Evolutionary conservation across 1,140 invertebrate species (phyloP), one percentile per base, ranked within the genome.

Genomic region (Notospermus geniculatus): DNA sequence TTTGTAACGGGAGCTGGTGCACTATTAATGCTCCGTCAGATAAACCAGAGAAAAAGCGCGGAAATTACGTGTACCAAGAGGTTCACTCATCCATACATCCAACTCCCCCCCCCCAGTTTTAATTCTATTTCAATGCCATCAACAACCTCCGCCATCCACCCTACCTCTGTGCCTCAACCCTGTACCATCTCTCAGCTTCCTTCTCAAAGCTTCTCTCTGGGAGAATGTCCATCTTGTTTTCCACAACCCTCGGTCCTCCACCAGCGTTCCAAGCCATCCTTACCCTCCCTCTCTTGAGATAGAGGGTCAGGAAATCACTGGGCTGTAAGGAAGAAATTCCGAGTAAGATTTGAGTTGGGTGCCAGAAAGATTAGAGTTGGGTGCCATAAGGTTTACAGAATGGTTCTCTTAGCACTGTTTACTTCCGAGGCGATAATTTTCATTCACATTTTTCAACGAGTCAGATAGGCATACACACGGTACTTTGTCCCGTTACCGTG

Each of bases 201-300:
- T 66, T 59, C 19, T 83, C 81, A 11, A 84, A 79, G 60, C 86
- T 81, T 25, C 86, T 84, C 29, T 83, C 86, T 70, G 63, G 85
- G 69, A 69, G 83, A 61, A 84, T 85, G 71, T 69, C 68, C 30
- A 81, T 68, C 1, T 63, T 56, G 80, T 92, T 89, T 54, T 69
- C 64, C 9, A 83, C 71, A 11, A 70, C 60, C 1, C 83, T 86
- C 0, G 85, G 84, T 1, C 74, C 88, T 23, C 87, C 88, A 11
- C 90, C 91, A 1, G 89, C 83, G 75, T 91, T 88, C 91, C 90
- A 93, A 0, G 87, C 71, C 55, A 91, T 88, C 61, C 86, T 83
- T 15, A 92, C 87, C 57, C 86, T 87, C 28, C 90, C 84, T 63
- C 92, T 85, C 0, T 89, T 82, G 79, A 94, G 86, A 77, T 93